These are phyloP conservation scores for Todus mexicanus DNA, from an alignment of 2,797 vertebrate species.

Conservation along the genomic window DNA sequence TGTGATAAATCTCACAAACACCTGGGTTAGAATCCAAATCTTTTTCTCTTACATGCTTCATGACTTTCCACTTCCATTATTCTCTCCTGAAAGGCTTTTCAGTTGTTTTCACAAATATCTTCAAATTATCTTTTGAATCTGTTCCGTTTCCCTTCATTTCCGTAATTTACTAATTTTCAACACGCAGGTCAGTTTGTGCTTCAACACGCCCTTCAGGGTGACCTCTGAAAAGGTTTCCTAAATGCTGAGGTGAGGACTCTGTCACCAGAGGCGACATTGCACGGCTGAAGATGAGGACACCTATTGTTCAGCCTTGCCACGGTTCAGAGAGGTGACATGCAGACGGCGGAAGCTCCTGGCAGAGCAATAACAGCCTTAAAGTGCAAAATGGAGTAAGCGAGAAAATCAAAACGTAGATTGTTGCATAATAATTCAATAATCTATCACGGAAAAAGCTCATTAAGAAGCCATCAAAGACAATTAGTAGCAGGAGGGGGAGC, in stretches of 20 bases:
- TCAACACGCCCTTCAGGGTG: neutral
- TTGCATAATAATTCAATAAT: neutral
- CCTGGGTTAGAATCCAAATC: neutral
- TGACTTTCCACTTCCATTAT: neutral
- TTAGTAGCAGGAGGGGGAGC: neutral
- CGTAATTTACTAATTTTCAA: neutral
- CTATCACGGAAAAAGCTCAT: neutral
- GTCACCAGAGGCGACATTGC: neutral
- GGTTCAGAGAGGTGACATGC: neutral
- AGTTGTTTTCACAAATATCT: neutral
- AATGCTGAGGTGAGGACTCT: constrained; percentile 28
- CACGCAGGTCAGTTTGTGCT: neutral
- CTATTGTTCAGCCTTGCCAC: neutral
- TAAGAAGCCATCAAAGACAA: neutral
- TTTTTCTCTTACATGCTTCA: neutral
- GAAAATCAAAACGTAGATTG: neutral
- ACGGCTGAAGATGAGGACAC: neutral
- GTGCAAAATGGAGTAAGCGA: neutral
- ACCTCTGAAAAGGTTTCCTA: constrained; percentile 24
- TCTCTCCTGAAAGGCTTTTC: neutral
- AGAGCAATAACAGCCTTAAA: neutral
- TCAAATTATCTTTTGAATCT: neutral
- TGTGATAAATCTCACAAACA: neutral
- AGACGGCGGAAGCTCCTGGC: neutral
- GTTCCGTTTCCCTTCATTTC: constrained; percentile 7